These are phyloP conservation scores for Hydriomena furcata DNA, from an alignment of 2,888 invertebrate genomes.

Conservation along the genomic window DNA sequence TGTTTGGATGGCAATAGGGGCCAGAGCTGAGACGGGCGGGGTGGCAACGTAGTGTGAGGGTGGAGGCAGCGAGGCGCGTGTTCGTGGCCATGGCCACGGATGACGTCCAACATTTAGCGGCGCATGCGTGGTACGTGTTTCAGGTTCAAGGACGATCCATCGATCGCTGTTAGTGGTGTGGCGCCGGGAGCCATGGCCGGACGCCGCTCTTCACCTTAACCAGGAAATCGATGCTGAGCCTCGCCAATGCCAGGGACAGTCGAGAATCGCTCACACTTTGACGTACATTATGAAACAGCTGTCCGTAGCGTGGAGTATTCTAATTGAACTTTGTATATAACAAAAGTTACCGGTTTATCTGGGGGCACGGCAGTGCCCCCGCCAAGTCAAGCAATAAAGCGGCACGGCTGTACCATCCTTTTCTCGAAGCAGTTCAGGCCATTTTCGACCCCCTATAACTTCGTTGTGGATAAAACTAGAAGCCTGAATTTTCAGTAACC, in stretches of 20 bases:
- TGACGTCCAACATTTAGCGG: conserved; percentile 70
- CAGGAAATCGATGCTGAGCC: conserved; percentile 54
- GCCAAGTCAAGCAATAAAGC: too few relatives aligned
- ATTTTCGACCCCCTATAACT: too few relatives aligned
- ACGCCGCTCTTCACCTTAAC: conserved; percentile 54
- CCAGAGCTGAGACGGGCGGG: conserved; percentile 27
- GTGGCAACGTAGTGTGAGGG: conserved; percentile 35
- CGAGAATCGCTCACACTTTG: conserved; percentile 6
- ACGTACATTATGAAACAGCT: conserved; percentile 16
- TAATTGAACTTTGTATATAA: neutral
- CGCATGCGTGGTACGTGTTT: conserved; percentile 61
- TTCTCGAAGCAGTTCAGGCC: too few relatives aligned
- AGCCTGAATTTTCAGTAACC: too few relatives aligned
- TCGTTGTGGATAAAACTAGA: too few relatives aligned
- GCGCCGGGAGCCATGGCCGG: conserved; percentile 63
- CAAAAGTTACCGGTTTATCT: too few relatives aligned
- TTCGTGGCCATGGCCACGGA: conserved; percentile 73
- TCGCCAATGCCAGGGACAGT: conserved; percentile 59
- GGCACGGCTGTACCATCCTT: too few relatives aligned
- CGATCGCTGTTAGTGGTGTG: conserved; percentile 63
- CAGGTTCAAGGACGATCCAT: conserved; percentile 76
- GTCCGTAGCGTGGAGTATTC: neutral
- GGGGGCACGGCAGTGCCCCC: too few relatives aligned
- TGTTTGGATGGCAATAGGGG: conserved; percentile 44
- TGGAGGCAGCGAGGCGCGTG: conserved; percentile 53